Percentiles rank a stretch among this genome's conserved stretches.
phyloP scores from a whole-genome alignment of 37 sponge, comb jelly and placozoan genomes.

The Spongilla lacustris region DNA sequence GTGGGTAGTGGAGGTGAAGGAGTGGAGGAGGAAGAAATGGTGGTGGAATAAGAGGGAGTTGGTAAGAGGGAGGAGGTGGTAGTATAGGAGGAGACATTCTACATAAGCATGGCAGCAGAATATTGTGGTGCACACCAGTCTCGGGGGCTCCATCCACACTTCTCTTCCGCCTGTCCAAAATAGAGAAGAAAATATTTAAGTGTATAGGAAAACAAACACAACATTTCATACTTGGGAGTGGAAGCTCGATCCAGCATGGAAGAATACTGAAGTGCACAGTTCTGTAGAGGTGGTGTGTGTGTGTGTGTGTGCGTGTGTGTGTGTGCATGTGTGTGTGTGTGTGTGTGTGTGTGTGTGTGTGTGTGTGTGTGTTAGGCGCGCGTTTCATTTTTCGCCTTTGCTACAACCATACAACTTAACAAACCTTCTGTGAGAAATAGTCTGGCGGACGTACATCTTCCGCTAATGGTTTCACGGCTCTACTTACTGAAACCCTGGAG shows the following conservation, averaged over 20 bases:
- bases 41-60: neutral
- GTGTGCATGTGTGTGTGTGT: neutral
- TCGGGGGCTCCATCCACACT: constrained; percentile 39
- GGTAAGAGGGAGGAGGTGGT: too few species aligned
- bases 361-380: neutral
- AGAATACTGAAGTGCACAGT: constrained; percentile 88
- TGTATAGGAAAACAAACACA: too few species aligned
- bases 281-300: constrained; percentile 35
- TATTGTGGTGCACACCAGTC: neutral
- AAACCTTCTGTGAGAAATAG: constrained; percentile 81
- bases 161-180: constrained; percentile 42
- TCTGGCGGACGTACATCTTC: constrained; percentile 65
- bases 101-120: too few species aligned
- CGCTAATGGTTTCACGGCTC: constrained; percentile 73
- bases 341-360: neutral
- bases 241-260: constrained; percentile 84
- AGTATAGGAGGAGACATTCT: too few species aligned
- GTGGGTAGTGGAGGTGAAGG: too few species aligned
- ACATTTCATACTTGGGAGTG: constrained; percentile 68
- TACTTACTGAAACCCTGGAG: constrained; percentile 83
- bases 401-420: neutral
- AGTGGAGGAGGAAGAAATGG: neutral
- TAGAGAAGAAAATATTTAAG: neutral
- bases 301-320: neutral
- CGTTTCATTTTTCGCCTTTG: neutral